Evolutionary conservation across 2,113 vertebrate species (phyloP), one percentile per base, ranked within the genome.

Genomic region (Nannospalax galili): DNA sequence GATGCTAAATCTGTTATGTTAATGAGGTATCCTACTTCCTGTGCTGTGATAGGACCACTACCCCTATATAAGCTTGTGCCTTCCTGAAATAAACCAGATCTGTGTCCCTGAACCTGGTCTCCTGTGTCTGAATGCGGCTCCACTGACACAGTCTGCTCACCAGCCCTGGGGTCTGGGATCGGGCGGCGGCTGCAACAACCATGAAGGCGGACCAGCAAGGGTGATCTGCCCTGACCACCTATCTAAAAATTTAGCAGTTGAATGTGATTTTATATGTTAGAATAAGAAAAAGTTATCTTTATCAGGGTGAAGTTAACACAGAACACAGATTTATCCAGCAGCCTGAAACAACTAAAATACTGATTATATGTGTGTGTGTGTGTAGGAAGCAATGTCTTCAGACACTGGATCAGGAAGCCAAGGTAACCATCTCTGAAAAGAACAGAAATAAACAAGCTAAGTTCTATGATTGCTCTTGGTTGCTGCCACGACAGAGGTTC

Each of bases 351-450:
- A 88, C 22, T 37, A 32, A 69, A 74, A 67, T 37, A 42, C 11
- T 64, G 40, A 16, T 90, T 40, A 48, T 78, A 95, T n/a, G n/a
- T n/a, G n/a, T n/a, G n/a, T n/a, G n/a, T 78, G 62, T 4, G n/a
- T n/a, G n/a, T n/a, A n/a, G n/a, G n/a, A n/a, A n/a, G n/a, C n/a
- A 79, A 32, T 95, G 30, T 92, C 85, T 92, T 65, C 37, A 84
- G 48, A 84, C n/a, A n/a, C 6, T 75, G 79, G 62, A 19, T 91
- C 28, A 93, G 84, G 65, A 20, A 89, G n/a, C 12, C 72, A n/a
- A 81, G 30, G n/a, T 74, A 17, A 74, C 15, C 52, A 75, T 40
- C n/a, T n/a, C 40, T 62, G 70, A 89, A 37, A 65, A 92, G 22
- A 84, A n/a, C 4, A 67, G 85, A 84, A 70, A 75, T 26, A 84